Base-by-base conservation (phyloP, 2,797 vertebrate genomes). In the Delichon dasypus region DNA sequence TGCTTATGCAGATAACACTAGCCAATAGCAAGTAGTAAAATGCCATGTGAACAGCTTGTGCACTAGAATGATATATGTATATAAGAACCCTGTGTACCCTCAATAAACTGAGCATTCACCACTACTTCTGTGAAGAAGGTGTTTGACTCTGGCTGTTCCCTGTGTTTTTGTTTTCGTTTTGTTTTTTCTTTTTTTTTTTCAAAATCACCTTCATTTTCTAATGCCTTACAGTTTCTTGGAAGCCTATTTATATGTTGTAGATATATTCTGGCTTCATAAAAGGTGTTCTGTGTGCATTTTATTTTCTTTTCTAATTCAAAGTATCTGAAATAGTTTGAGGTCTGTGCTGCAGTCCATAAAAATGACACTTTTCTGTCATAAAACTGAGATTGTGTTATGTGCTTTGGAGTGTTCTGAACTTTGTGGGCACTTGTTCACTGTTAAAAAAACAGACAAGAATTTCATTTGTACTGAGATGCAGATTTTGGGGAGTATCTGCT, bases 181-280 rank as follows among this genome's bases (percentile, higher is more conserved):
- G 36, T 36, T 36, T 36, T 36, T 36, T 36, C 10, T 36, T 36
- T 36, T 36, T 36, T 36, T 36, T 36, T 36, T 36, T 36, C 36
- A 36, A 36, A 36, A 36, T 36, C 36, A 36, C 36, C 36, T 36
- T 36, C 36, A 36, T 16, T 54, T 19, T 70, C 27, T 54, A 70
- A 90, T 51, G 7, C 26, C 26, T 36, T 32, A 19, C 29, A 72
- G 36, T 54, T 76, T 64, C n/a, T 44, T 60, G 18, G n/a, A 83
- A 83, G 13, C 22, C 4, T 16, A 5, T 79, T 86, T 57, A 10
- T 0, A 0, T 61, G 10, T n/a, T 44, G 3, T 11, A 48, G 40
- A 34, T 77, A 5, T 5, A 66, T 67, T 68, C 54, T 53, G 40
- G 4, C 30, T 77, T 16, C 45, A 72, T 45, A 40, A 53, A 53